Evolutionary conservation across 2,113 vertebrate species (phyloP).

Genomic region (Etheostoma spectabile): DNA sequence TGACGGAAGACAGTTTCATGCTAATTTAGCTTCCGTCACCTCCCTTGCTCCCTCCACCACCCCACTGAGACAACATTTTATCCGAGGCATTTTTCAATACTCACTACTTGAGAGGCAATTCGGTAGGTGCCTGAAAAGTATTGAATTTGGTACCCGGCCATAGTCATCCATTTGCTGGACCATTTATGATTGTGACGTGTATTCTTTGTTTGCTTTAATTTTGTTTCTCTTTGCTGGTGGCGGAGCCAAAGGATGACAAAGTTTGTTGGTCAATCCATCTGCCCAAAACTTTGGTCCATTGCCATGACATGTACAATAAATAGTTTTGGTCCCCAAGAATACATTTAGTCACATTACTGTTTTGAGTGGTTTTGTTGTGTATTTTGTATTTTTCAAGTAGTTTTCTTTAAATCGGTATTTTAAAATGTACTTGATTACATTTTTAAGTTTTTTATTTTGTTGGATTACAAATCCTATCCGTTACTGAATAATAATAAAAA

Average conservation of each 20-base stretch:
- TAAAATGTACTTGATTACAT: too few relatives aligned
- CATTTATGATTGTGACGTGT: slow-evolving; percentile 22
- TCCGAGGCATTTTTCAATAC: neutral
- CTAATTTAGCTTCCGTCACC: slow-evolving; percentile 74
- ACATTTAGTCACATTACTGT: too few relatives aligned
- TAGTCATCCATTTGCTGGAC: slow-evolving; percentile 40
- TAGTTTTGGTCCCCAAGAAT: neutral
- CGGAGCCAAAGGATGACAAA: neutral
- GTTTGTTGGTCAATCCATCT: slow-evolving; percentile 1
- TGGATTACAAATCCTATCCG: too few relatives aligned
- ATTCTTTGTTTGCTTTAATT: slow-evolving; percentile 25
- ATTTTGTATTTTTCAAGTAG: too few relatives aligned
- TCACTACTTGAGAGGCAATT: too few relatives aligned
- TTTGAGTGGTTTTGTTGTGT: too few relatives aligned
- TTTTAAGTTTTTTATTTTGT: too few relatives aligned
- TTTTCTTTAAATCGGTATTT: too few relatives aligned
- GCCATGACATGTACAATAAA: slow-evolving; percentile 1
- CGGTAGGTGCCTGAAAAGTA: too few relatives aligned
- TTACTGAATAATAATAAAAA: too few relatives aligned
- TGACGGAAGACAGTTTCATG: slow-evolving; percentile 75
- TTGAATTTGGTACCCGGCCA: too few relatives aligned
- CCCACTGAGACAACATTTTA: slow-evolving; percentile 29
- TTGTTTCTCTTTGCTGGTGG: neutral
- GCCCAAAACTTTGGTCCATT: neutral
- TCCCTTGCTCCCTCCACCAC: slow-evolving; percentile 32